Conservation (phyloP, 2,797 vertebrate species). For the Acrossocheilus fasciatus region DNA sequence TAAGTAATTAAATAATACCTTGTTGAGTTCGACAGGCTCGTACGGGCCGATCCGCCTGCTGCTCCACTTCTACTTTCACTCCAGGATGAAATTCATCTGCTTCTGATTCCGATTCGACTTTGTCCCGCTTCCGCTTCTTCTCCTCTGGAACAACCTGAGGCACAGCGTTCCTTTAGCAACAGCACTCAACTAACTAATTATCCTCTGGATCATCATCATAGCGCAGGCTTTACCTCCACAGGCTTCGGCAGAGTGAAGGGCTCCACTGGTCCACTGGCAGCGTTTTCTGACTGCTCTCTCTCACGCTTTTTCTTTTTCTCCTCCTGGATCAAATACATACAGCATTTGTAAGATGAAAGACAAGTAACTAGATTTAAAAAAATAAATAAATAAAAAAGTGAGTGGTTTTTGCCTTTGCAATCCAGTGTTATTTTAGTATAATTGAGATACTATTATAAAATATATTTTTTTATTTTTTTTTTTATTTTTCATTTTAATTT, state of each 20-base stretch:
- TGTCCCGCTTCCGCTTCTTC: conserved; percentile 93
- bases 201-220: neutral
- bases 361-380: neutral
- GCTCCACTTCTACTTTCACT: conserved; percentile 76
- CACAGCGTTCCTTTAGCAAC: neutral
- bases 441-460: neutral
- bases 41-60: conserved; percentile 89
- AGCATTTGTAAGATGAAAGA: neutral
- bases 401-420: neutral
- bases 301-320: conserved; percentile 97
- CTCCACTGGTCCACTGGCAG: conserved; percentile 80
- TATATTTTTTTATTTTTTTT: neutral
- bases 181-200: neutral
- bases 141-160: conserved; percentile 73
- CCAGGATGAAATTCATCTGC: conserved; percentile 81
- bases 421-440: neutral
- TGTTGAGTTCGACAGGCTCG: conserved; percentile 93
- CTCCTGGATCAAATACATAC: conserved; percentile 77
- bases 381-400: neutral
- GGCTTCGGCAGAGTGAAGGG: conserved; percentile 78
- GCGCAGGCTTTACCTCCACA: conserved; percentile 72
- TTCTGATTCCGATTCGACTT: conserved; percentile 87
- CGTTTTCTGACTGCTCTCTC: conserved; percentile 89
- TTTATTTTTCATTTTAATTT: neutral
- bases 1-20: conserved; percentile 69